These are phyloP conservation scores for Atrina japonica DNA, from an alignment of 2,888 invertebrate genomes.

Conservation along the genomic window DNA sequence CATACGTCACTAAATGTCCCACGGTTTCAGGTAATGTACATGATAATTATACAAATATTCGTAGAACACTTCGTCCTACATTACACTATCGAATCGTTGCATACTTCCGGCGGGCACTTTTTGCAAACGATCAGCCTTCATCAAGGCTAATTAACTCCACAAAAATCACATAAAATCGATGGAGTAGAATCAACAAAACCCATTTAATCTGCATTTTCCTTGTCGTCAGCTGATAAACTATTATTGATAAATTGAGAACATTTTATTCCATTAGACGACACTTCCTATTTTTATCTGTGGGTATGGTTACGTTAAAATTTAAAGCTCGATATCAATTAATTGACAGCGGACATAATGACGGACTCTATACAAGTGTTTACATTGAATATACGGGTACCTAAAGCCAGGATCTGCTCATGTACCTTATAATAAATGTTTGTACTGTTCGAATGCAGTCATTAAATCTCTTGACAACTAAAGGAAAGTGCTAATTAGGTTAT, in stretches of 20 bases:
- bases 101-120: constrained; percentile 25
- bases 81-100: constrained; percentile 5
- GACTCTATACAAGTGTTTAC: no score
- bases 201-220: constrained; percentile 25
- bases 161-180: constrained; percentile 34
- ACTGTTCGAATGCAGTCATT: no score
- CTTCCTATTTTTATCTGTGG: constrained; percentile 15
- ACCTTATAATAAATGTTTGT: no score
- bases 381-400: no score
- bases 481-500: no score
- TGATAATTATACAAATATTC: constrained; percentile 11
- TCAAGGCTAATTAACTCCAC: constrained; percentile 34
- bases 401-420: no score
- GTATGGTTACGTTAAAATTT: no score
- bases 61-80: constrained; percentile 11
- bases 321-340: no score
- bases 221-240: constrained; percentile 9
- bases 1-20: not conserved
- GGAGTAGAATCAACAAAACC: constrained; percentile 25
- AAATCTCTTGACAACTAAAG: no score
- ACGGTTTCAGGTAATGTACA: not conserved
- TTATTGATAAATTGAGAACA: constrained; percentile 29
- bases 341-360: no score
- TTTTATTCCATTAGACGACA: constrained; percentile 25
- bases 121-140: constrained; percentile 25